phyloP scores from a whole-genome alignment of 1,140 invertebrate species.

The Drosophila carrolli region DNA sequence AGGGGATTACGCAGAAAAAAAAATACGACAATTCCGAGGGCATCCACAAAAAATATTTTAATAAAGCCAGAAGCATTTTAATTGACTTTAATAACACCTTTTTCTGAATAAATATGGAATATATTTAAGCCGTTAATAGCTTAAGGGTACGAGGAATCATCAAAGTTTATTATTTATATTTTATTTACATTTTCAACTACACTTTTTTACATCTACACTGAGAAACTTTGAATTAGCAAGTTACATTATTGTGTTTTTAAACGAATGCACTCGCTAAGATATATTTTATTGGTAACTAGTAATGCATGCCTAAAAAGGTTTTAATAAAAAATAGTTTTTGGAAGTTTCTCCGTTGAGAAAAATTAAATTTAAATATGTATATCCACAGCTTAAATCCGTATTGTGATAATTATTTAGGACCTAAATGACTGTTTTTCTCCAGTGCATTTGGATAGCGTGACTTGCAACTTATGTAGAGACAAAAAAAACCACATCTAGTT shows the following conservation, averaged over 20 bases:
- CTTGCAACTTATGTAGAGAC: constrained; percentile 15
- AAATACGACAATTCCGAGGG: constrained; percentile 2
- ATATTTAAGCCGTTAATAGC: neutral
- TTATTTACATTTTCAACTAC: neutral
- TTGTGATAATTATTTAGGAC: neutral
- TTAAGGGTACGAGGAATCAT: neutral
- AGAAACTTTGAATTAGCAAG: neutral
- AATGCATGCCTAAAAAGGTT: too few relatives aligned
- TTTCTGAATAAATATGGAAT: neutral
- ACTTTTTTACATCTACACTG: constrained; percentile 21
- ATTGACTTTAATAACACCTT: neutral
- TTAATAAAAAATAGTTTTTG: too few relatives aligned
- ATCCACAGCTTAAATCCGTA: too few relatives aligned
- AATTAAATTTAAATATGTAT: too few relatives aligned
- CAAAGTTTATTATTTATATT: neutral
- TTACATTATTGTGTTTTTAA: too few relatives aligned
- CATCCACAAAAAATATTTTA: neutral
- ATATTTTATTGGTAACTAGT: too few relatives aligned
- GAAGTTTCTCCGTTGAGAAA: too few relatives aligned
- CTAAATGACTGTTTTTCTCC: neutral
- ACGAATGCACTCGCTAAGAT: too few relatives aligned
- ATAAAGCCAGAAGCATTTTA: neutral
- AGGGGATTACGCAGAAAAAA: constrained; percentile 22
- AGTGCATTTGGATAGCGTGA: constrained; percentile 29
- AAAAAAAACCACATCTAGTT: constrained; percentile 29